phyloP scores from a whole-genome alignment of 2,888 invertebrate genomes.

The Lepetodrilus schrolli region DNA sequence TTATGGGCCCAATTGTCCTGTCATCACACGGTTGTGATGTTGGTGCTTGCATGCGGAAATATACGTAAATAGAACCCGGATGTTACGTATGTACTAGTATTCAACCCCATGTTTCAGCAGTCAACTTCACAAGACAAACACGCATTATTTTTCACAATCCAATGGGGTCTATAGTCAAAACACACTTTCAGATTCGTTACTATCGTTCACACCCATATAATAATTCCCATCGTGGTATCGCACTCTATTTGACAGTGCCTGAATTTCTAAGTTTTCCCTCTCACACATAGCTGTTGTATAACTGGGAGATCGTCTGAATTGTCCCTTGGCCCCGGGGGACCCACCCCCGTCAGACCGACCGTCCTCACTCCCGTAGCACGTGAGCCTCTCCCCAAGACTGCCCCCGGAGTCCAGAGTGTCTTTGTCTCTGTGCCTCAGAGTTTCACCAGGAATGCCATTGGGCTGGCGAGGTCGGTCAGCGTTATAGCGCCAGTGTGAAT shows the following conservation, averaged over 20 bases:
- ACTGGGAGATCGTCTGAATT: slow-evolving; percentile 54
- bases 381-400: slow-evolving; percentile 14
- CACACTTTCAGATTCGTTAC: slow-evolving; percentile 27
- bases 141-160: neutral
- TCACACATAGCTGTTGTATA: slow-evolving; percentile 54
- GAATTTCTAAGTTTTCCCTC: slow-evolving; percentile 29
- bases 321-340: slow-evolving; percentile 13
- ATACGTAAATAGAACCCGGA: no score
- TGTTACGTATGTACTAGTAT: no score
- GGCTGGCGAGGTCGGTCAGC: slow-evolving; percentile 32
- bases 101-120: no score
- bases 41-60: no score
- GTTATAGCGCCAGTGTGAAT: slow-evolving; percentile 28
- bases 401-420: neutral
- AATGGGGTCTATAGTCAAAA: slow-evolving; percentile 15
- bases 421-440: neutral
- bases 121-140: no score
- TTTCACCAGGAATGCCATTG: slow-evolving; percentile 31
- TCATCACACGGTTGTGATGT: no score
- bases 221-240: slow-evolving; percentile 51
- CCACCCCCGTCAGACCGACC: slow-evolving; percentile 32
- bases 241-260: slow-evolving; percentile 34
- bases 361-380: slow-evolving; percentile 34
- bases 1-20: no score
- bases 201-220: slow-evolving; percentile 49